Evolutionary conservation across 2,113 vertebrate species (phyloP).

Genomic region (Dryoscopus gambensis): DNA sequence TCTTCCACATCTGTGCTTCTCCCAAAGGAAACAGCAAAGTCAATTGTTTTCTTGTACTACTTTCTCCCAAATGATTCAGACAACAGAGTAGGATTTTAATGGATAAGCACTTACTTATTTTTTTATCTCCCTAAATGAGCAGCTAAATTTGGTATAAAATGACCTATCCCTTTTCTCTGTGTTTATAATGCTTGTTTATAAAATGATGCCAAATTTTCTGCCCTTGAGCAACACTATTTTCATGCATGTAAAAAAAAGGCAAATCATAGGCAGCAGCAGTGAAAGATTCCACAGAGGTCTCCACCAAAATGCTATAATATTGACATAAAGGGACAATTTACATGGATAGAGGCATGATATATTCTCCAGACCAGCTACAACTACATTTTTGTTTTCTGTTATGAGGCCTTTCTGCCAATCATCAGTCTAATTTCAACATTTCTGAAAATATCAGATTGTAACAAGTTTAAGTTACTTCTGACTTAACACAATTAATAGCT

Average conservation of each 20-base stretch:
- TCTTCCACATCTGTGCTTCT: conserved; percentile 44
- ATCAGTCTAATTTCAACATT: neutral
- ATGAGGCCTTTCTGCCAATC: neutral
- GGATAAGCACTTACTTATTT: neutral
- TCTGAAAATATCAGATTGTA: neutral
- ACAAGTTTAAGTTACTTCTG: neutral
- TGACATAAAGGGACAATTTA: conserved; percentile 11
- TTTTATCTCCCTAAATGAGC: conserved; percentile 15
- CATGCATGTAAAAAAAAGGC: neutral
- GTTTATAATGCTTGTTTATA: conserved; percentile 19
- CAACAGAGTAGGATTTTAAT: conserved; percentile 19
- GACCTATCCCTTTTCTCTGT: neutral
- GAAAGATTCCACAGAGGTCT: conserved; percentile 14
- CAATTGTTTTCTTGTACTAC: conserved; percentile 28
- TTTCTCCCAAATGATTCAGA: neutral
- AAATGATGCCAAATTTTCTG: neutral
- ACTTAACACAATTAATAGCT: neutral
- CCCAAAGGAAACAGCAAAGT: conserved; percentile 44
- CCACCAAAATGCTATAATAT: conserved; percentile 5
- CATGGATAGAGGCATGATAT: neutral
- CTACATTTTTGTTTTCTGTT: neutral
- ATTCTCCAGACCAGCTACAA: neutral
- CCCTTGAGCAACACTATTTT: conserved; percentile 25
- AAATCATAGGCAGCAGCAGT: neutral
- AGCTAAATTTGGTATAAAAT: conserved; percentile 36